These are phyloP conservation scores for Heliothis virescens DNA, from an alignment of 1,140 invertebrate genomes.

Conservation along the genomic window DNA sequence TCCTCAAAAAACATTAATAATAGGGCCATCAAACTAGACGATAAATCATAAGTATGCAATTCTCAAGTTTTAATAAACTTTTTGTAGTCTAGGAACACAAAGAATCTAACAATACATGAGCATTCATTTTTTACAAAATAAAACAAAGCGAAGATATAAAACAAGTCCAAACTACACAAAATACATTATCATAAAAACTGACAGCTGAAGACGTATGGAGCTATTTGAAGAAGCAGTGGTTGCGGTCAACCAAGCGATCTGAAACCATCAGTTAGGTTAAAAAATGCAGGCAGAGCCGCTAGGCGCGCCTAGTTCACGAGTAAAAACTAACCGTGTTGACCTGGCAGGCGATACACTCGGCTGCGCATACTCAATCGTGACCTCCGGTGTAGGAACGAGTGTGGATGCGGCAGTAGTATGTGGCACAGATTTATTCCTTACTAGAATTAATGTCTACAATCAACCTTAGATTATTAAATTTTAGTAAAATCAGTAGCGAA, in stretches of 20 bases:
- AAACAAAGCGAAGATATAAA: background rate
- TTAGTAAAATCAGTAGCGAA: background rate
- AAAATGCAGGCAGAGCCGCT: slow-evolving; percentile 58
- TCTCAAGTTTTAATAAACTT: background rate
- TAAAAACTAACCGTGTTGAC: slow-evolving; percentile 69
- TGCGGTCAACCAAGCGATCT: slow-evolving; percentile 47
- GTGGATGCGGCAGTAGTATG: slow-evolving; percentile 45
- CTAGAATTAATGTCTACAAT: too few relatives aligned
- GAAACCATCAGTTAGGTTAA: slow-evolving; percentile 49
- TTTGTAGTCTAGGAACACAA: slow-evolving; percentile 4
- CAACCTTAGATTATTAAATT: background rate
- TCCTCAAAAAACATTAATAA: too few relatives aligned
- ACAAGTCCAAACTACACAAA: background rate
- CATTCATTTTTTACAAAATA: background rate
- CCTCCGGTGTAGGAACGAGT: background rate
- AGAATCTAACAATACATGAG: slow-evolving; percentile 12
- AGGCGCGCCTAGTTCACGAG: slow-evolving; percentile 54
- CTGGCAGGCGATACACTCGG: slow-evolving; percentile 76
- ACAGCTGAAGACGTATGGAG: slow-evolving; percentile 42
- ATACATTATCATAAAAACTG: slow-evolving; percentile 43
- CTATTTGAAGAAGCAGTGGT: slow-evolving; percentile 46
- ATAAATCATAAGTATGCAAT: too few relatives aligned
- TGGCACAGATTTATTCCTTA: too few relatives aligned
- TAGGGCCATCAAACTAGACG: background rate
- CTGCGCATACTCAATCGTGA: slow-evolving; percentile 69